phyloP scores from a whole-genome alignment of 2,888 invertebrate genomes.

The Microplitis manilae region DNA sequence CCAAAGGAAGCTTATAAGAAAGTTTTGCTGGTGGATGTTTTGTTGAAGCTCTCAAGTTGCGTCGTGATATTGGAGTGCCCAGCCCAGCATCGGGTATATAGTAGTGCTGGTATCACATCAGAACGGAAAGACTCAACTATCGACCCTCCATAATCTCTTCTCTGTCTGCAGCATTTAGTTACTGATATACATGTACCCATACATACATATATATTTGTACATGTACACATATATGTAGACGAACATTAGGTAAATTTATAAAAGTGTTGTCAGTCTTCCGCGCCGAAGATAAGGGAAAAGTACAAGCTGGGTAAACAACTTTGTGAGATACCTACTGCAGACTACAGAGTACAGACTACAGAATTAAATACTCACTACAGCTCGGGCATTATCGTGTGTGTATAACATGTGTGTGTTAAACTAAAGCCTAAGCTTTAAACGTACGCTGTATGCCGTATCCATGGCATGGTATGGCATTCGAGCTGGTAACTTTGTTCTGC shows the following conservation, averaged over 20 bases:
- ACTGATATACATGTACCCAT: neutral
- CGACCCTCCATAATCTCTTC: neutral
- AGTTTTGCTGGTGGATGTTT: neutral
- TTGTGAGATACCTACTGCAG: slow-evolving; percentile 5
- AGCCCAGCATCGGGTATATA: neutral
- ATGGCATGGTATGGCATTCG: neutral
- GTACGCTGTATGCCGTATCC: slow-evolving; percentile 7
- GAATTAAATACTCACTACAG: too few relatives aligned
- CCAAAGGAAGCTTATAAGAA: neutral
- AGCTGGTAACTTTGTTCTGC: slow-evolving; percentile 11
- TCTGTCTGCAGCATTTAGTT: neutral
- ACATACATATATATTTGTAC: neutral
- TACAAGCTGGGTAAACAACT: slow-evolving; percentile 17
- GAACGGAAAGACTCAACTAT: neutral
- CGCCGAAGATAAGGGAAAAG: neutral
- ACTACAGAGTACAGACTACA: neutral
- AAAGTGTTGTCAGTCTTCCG: slow-evolving; percentile 8
- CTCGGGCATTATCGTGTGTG: neutral
- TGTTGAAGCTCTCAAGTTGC: neutral
- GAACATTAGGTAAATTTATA: slow-evolving; percentile 5
- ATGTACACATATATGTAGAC: neutral
- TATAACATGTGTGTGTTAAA: slow-evolving; percentile 11
- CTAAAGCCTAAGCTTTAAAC: slow-evolving; percentile 19
- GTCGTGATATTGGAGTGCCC: too few relatives aligned
- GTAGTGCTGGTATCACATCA: neutral